A percentile compares a stretch with the other conserved stretches of the same genome.
phyloP scores from a whole-genome alignment of 2,113 vertebrate genomes.

The Perca flavescens region DNA sequence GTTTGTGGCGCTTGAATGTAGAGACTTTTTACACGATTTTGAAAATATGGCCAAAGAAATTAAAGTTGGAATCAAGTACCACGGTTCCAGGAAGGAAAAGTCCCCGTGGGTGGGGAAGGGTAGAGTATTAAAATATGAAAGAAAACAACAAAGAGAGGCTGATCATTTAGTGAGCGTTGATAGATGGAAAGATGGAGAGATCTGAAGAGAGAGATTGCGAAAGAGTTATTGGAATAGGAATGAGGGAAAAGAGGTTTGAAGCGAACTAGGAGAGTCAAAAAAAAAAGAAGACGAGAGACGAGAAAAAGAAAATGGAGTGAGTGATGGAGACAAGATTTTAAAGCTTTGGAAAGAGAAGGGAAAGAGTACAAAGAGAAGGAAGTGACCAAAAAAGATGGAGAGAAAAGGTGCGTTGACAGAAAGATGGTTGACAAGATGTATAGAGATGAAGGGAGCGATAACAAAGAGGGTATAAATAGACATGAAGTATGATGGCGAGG shows the following conservation, averaged over 20 bases:
- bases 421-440: neutral
- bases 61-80: neutral
- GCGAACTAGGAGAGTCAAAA: neutral
- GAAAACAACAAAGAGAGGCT: conserved; percentile 39
- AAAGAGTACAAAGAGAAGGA: neutral
- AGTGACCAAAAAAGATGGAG: neutral
- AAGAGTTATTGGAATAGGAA: conserved; percentile 16
- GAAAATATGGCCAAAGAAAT: neutral
- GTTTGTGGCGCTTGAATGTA: neutral
- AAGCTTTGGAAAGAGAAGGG: neutral
- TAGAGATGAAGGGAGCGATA: neutral
- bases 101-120: conserved; percentile 26
- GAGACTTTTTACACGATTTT: neutral
- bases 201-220: neutral
- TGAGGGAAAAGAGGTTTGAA: neutral
- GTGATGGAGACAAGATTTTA: neutral
- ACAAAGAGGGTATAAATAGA: neutral
- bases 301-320: neutral
- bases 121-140: conserved; percentile 9
- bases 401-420: too few relatives aligned
- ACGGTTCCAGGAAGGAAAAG: conserved; percentile 10
- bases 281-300: neutral
- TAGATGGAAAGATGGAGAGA: conserved; percentile 39
- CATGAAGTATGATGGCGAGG: neutral
- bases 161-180: conserved; percentile 40